Conservation (phyloP, 2,113 vertebrate species). For the Catagonus wagneri region DNA sequence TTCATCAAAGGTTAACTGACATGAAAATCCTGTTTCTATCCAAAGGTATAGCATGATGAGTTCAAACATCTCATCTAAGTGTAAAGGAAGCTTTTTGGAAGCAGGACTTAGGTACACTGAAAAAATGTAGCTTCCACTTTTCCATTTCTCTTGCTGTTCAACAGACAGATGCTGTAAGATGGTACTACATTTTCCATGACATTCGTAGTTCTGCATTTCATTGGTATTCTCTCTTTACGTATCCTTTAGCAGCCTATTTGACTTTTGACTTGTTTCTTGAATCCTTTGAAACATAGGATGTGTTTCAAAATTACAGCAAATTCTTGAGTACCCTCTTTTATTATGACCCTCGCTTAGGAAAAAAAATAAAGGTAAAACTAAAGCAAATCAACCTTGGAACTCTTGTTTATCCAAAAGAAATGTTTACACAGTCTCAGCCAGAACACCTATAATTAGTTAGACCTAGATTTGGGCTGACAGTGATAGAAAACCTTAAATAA, state of each 20-base stretch:
- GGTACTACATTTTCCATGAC: slow-evolving; percentile 4
- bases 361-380: not conserved
- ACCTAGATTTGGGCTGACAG: not conserved
- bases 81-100: slow-evolving; percentile 27
- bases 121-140: slow-evolving; percentile 26
- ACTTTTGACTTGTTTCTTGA: slow-evolving; percentile 3
- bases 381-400: not conserved
- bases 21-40: not conserved
- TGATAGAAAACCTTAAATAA: slow-evolving; percentile 47
- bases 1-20: slow-evolving; percentile 14
- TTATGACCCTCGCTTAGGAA: not conserved
- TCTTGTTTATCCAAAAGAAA: not conserved
- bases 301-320: slow-evolving; percentile 30
- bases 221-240: not conserved
- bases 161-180: not conserved
- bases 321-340: not conserved
- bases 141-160: slow-evolving; percentile 21
- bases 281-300: not conserved
- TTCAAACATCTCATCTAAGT: slow-evolving; percentile 8
- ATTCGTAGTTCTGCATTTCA: slow-evolving; percentile 9
- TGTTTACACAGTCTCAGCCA: not conserved
- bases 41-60: not conserved
- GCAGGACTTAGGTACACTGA: not conserved
- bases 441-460: not conserved
- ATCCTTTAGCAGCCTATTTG: not conserved